A percentile compares a stretch with the other conserved stretches of the same genome.
Conservation (phyloP, 2,797 vertebrate species). For the Dryobates pubescens region DNA sequence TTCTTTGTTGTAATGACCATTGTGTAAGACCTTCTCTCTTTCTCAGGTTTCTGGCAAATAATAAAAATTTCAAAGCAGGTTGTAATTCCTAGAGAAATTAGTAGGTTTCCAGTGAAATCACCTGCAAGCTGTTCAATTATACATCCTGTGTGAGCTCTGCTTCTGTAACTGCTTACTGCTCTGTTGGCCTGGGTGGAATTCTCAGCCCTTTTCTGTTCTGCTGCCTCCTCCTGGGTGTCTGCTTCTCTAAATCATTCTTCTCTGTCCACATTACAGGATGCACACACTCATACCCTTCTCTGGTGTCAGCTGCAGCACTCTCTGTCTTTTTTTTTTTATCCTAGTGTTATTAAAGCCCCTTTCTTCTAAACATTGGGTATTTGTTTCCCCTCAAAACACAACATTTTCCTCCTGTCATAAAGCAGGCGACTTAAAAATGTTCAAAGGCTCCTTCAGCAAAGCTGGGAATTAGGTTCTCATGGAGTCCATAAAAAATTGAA, state of each 20-base stretch:
- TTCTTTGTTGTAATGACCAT: not conserved
- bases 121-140: not conserved
- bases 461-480: constrained; percentile 74
- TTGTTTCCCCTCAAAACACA: constrained; percentile 22
- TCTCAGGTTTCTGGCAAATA: not conserved
- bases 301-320: not conserved
- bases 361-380: constrained; percentile 6
- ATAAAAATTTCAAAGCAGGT: not conserved
- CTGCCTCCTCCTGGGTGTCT: not conserved
- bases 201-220: not conserved
- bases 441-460: constrained; percentile 73
- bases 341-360: not conserved
- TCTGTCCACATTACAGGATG: not conserved
- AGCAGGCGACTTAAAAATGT: constrained; percentile 62
- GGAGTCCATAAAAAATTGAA: constrained; percentile 79
- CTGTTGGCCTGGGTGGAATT: not conserved
- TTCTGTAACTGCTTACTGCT: not conserved
- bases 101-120: not conserved
- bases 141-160: not conserved
- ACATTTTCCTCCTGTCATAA: constrained; percentile 8
- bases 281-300: not conserved
- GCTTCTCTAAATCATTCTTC: not conserved
- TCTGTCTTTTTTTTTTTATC: not conserved
- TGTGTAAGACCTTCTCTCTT: not conserved
- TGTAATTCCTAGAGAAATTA: not conserved